These are phyloP conservation scores for Hassar affinis DNA, from an alignment of 2,113 vertebrate genomes.

Conservation along the genomic window DNA sequence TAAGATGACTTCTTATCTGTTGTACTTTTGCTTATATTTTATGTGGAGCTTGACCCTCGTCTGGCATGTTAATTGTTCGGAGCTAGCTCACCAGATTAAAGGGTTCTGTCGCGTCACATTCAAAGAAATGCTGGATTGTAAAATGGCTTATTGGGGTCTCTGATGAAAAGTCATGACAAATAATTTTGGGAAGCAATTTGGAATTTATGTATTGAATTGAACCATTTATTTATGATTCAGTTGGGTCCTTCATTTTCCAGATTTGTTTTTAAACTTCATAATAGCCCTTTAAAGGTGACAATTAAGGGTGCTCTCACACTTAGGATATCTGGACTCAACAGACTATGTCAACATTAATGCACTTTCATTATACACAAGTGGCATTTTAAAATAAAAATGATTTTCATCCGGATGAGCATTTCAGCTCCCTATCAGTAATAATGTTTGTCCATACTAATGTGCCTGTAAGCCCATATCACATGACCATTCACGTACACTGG, in stretches of 20 bases:
- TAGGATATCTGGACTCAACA: no score
- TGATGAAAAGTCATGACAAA: slow-evolving; percentile 3
- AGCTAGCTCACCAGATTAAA: slow-evolving; percentile 25
- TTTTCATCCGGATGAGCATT: no score
- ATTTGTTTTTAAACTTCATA: neutral
- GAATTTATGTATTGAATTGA: neutral
- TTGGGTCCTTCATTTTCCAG: neutral
- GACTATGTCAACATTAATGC: no score
- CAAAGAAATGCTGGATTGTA: neutral
- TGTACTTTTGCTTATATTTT: slow-evolving; percentile 42
- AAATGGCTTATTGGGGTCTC: neutral
- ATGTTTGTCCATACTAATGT: no score
- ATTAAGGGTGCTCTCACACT: neutral
- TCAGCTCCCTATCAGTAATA: no score
- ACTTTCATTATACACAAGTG: no score
- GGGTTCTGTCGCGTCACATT: slow-evolving; percentile 21
- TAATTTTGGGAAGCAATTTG: neutral
- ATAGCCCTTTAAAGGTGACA: neutral
- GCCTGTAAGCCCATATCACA: no score
- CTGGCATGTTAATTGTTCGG: slow-evolving; percentile 29
- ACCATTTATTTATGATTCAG: neutral
- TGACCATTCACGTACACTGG: no score
- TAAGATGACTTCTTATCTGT: slow-evolving; percentile 52
- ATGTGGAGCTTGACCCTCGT: slow-evolving; percentile 40
- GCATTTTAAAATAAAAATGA: no score